Evolutionary conservation across 1,140 invertebrate species (phyloP).

Genomic region (Teleopsis dalmanni): DNA sequence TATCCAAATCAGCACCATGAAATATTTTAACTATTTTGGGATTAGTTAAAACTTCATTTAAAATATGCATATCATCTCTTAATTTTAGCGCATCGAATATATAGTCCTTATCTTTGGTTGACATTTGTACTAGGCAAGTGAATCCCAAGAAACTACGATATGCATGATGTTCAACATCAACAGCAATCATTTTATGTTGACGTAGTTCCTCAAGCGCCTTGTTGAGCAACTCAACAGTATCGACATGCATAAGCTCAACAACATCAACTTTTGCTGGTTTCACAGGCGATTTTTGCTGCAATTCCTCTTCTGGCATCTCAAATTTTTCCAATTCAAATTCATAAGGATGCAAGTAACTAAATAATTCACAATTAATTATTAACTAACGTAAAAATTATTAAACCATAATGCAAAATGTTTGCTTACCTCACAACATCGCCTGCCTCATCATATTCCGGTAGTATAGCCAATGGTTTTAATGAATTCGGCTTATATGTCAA

Average conservation of each 20-base stretch:
- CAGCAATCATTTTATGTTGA: slow-evolving; percentile 61
- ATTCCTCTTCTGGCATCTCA: slow-evolving; percentile 47
- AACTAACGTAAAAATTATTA: too few relatives aligned
- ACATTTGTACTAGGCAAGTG: slow-evolving; percentile 93
- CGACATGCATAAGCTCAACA: slow-evolving; percentile 62
- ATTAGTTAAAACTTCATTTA: slow-evolving; percentile 91
- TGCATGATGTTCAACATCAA: slow-evolving; percentile 86
- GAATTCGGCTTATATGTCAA: slow-evolving; percentile 85
- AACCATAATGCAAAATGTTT: too few relatives aligned
- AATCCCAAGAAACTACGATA: slow-evolving; percentile 77
- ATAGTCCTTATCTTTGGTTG: slow-evolving; percentile 78
- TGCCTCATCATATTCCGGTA: slow-evolving; percentile 58
- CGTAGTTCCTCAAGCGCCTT: slow-evolving; percentile 59
- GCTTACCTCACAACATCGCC: slow-evolving; percentile 48
- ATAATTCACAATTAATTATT: slow-evolving; percentile 17
- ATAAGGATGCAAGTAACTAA: slow-evolving; percentile 81
- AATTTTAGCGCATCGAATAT: slow-evolving; percentile 82
- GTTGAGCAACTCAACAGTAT: slow-evolving; percentile 57
- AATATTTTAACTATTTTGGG: slow-evolving; percentile 89
- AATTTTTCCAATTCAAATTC: slow-evolving; percentile 75
- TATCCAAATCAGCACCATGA: slow-evolving; percentile 84
- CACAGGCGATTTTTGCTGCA: slow-evolving; percentile 43
- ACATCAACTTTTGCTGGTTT: slow-evolving; percentile 50
- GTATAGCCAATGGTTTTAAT: slow-evolving; percentile 67
- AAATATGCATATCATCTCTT: slow-evolving; percentile 68